phyloP scores from a whole-genome alignment of 2,113 vertebrate genomes.

The Anarhynchus alexandrinus region DNA sequence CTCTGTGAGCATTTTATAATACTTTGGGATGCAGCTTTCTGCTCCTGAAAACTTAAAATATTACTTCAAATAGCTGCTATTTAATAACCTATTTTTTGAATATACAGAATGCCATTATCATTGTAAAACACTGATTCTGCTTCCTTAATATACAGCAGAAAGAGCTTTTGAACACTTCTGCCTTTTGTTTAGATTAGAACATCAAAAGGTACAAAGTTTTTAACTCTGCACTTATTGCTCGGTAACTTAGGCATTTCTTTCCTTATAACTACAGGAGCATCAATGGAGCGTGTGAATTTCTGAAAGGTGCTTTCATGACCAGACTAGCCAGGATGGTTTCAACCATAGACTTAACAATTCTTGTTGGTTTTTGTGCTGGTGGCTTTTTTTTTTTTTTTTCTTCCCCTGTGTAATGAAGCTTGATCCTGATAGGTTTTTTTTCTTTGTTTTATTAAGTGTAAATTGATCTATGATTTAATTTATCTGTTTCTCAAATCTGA shows the following conservation, averaged over 20 bases:
- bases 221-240: neutral
- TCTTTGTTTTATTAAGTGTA: neutral
- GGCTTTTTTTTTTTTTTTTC: neutral
- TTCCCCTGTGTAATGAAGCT: neutral
- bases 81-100: neutral
- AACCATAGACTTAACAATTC: neutral
- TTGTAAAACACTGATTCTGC: neutral
- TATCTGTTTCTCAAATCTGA: neutral
- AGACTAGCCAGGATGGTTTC: neutral
- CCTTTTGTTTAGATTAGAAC: neutral
- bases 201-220: neutral
- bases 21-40: neutral
- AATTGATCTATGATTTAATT: neutral
- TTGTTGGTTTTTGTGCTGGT: neutral
- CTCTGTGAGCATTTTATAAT: neutral
- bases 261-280: rapidly evolving
- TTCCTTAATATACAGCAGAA: neutral
- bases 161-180: neutral
- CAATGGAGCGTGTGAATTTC: neutral
- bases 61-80: neutral
- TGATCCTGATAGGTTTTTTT: neutral
- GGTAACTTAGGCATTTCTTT: neutral
- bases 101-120: neutral
- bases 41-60: neutral
- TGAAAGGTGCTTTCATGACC: neutral